Evolutionary conservation across 2,113 vertebrate species (phyloP), one percentile per base, ranked within the genome.

Genomic region (Pelecanoides urinatrix): DNA sequence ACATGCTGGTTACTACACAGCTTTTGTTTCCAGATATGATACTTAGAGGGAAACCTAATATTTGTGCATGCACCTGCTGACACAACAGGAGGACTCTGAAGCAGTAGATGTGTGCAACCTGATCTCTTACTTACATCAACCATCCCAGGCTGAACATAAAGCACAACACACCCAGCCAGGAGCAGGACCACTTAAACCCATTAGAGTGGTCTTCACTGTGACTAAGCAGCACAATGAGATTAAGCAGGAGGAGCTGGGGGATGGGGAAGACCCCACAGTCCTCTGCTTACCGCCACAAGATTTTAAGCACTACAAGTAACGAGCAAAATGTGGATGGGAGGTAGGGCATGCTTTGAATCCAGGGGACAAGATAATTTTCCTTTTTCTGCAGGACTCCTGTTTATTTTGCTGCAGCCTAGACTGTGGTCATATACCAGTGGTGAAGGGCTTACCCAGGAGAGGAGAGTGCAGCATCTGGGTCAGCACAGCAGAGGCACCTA

Each of bases 191-290:
- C 75, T 61, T 94, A 96, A 97, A 86, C 87, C 94, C 91, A 91
- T 94, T 90, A 92, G 61, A 85, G 68, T 49, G 59, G 91, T 90
- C 95, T 62, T 76, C 1, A 7, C 94, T 96, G 87, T 95, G 95
- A 97, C 97, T 92, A 93, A 96, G 89, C 72, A 83, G 79, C 89
- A 79, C 87, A 97, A 96, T 56, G 76, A 76, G 95, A 97, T 97
- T 95, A 96, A 52, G 47, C 75, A 86, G 45, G 45, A 63, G 87
- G 50, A 81, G 27, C 0, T 13, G 79, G 40, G 86, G 82, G 42
- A 58, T 68, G 45, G 61, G 73, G n/a, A 81, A 21, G 30, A 50
- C 68, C 81, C 53, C 2, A 2, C 45, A 79, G 77, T 50, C 23
- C 32, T 40, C 29, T 26, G 40, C 66, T 82, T 65, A 70, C 0